Base-by-base conservation (phyloP, 2,888 invertebrate genomes). In the Hirtodrosophila histrioides region DNA sequence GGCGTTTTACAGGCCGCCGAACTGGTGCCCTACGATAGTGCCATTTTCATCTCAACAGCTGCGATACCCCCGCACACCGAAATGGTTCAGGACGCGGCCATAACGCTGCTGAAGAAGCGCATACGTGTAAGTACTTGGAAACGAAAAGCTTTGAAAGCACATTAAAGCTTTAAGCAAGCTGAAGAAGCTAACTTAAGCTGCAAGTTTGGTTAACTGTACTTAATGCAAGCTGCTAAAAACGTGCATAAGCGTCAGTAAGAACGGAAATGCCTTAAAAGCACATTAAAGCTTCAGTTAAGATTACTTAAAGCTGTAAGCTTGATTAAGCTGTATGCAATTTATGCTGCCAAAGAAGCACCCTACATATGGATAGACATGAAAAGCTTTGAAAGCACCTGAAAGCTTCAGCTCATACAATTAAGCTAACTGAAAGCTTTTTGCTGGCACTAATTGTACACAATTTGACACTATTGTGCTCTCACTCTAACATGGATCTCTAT, bases 1-100 rank as follows among this genome's bases (percentile, higher is more conserved):
- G 94, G 94, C 0, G 89, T 94, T 31, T 90, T 94, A 0, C 93
- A 93, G 29, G 94, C 94, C 0, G 93, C 93, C 0, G 93, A 94
- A 66, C 78, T 94, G 65, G 93, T 95, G 53, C 94, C 94, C 0
- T 93, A 93, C 70, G 94, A 94, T 84, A 94, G 94, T 67, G 94
- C 94, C 0, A 92, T 95, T 8, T 93, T 95, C 79, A 89, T 95
- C 41, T 92, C 94, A 62, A 93, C 94, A 0, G 93, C 94, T 60
- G 91, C 92, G 35, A 92, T 92, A 17, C 92, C 93, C 33, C 93
- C 92, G 1, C 94, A 94, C 75, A 92, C 92, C 8, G 91, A 92
- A 75, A 85, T 93, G 40, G 92, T 92, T 17, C 91, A 92, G 62
- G 90, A 92, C 75, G 92, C 92, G 12, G 90, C 92, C 11, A 92